Conservation (phyloP, 2,797 vertebrate species). For the Scomberomorus guttatus region DNA sequence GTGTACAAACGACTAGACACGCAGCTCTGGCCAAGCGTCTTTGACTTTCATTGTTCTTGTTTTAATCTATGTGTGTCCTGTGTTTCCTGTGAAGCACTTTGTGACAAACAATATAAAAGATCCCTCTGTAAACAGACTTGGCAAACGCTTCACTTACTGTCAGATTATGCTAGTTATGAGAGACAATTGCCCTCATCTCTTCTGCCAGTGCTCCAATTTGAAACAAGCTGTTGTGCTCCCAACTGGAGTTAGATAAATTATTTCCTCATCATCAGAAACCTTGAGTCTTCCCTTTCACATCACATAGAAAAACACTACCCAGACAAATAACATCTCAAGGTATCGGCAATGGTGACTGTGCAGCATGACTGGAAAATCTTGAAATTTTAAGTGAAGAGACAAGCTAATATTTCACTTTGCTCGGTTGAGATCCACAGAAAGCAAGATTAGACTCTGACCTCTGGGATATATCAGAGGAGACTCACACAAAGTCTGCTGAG, state of each 20-base stretch:
- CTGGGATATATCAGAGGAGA: constrained; percentile 15
- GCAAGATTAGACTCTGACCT: neutral
- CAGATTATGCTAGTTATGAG: constrained; percentile 33
- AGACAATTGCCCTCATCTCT: constrained; percentile 23
- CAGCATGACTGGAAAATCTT: neutral
- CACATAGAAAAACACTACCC: neutral
- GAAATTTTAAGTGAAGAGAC: constrained; percentile 7
- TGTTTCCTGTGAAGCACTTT: constrained; percentile 1
- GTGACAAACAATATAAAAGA: neutral
- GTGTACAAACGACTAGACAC: neutral
- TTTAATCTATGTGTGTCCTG: constrained; percentile 14
- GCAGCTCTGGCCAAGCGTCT: neutral
- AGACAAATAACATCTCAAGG: neutral
- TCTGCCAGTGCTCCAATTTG: constrained; percentile 5
- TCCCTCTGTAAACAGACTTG: constrained; percentile 16
- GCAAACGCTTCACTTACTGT: constrained; percentile 20
- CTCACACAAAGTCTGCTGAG: neutral
- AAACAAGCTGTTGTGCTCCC: constrained; percentile 16
- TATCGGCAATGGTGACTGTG: neutral
- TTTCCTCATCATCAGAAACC: neutral
- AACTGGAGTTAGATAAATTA: constrained; percentile 2
- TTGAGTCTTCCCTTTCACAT: neutral
- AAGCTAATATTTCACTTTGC: constrained; percentile 19
- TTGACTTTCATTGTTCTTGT: constrained; percentile 6
- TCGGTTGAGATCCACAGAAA: constrained; percentile 18